phyloP scores from a whole-genome alignment of 92 coral and sea anemone species.

The Metridium senile region DNA sequence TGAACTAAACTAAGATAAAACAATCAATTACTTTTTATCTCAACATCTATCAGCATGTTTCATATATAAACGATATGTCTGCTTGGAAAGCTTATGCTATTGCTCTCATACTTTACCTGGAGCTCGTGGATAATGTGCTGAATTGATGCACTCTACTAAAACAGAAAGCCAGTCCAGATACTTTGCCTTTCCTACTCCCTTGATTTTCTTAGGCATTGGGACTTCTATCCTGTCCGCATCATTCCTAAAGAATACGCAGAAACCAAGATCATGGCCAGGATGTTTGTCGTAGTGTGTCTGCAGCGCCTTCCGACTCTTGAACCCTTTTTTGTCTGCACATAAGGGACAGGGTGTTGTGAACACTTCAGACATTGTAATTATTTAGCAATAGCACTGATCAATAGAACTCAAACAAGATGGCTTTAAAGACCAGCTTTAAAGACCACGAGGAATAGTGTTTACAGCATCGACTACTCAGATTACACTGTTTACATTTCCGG shows the following conservation, averaged over 20 bases:
- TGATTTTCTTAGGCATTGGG: too few relatives aligned
- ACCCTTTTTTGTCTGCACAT: neutral
- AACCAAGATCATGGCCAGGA: neutral
- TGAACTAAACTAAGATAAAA: too few relatives aligned
- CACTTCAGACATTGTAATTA: neutral
- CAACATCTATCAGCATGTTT: too few relatives aligned
- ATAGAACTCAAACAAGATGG: neutral
- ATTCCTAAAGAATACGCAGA: neutral
- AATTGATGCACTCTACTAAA: neutral
- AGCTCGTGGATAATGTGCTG: neutral
- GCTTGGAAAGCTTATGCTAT: too few relatives aligned
- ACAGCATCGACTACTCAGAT: neutral
- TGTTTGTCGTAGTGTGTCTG: neutral
- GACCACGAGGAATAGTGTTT: neutral
- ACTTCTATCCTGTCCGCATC: neutral
- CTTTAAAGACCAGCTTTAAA: neutral
- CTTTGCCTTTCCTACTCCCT: too few relatives aligned
- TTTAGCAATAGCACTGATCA: neutral
- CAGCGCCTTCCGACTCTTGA: neutral
- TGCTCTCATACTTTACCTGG: too few relatives aligned
- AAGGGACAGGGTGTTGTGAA: neutral
- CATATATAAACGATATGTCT: too few relatives aligned
- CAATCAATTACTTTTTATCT: too few relatives aligned
- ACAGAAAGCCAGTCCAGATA: neutral
- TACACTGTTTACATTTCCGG: neutral